These are phyloP conservation scores for Chlamydotis undulata DNA, from an alignment of 2,113 vertebrate genomes.

Conservation along the genomic window DNA sequence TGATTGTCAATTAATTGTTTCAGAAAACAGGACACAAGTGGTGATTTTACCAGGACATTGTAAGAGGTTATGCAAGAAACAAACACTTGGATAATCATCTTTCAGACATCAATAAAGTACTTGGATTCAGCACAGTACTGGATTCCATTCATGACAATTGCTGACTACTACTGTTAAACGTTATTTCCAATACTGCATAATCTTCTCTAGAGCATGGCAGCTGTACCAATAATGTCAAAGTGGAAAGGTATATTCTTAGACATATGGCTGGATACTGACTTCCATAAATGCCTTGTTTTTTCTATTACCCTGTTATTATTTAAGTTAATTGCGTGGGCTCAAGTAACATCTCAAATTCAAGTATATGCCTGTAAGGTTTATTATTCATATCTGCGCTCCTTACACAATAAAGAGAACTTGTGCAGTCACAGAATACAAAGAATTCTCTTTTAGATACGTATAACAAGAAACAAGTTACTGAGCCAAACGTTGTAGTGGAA, in stretches of 20 bases:
- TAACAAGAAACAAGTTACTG: not conserved
- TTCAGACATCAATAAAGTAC: not conserved
- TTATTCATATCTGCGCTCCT: not conserved
- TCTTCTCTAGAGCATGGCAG: not conserved
- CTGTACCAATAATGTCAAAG: not conserved
- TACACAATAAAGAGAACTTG: not conserved
- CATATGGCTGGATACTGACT: not conserved
- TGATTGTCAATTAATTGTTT: not conserved
- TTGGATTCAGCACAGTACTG: not conserved
- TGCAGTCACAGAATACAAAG: not conserved
- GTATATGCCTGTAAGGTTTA: not conserved
- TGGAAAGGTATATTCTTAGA: not conserved
- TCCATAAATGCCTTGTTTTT: not conserved
- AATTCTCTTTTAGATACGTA: not conserved
- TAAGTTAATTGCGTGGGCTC: not conserved
- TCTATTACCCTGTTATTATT: not conserved
- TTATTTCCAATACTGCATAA: not conserved
- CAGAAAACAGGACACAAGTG: not conserved
- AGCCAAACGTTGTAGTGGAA: not conserved
- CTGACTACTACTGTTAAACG: not conserved
- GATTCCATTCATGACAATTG: not conserved
- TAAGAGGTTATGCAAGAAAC: not conserved
- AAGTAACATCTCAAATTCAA: not conserved
- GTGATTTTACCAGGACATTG: not conserved
- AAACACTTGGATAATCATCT: not conserved